Conservation (phyloP, 2,888 invertebrate genomes). For the Atethmia centrago region DNA sequence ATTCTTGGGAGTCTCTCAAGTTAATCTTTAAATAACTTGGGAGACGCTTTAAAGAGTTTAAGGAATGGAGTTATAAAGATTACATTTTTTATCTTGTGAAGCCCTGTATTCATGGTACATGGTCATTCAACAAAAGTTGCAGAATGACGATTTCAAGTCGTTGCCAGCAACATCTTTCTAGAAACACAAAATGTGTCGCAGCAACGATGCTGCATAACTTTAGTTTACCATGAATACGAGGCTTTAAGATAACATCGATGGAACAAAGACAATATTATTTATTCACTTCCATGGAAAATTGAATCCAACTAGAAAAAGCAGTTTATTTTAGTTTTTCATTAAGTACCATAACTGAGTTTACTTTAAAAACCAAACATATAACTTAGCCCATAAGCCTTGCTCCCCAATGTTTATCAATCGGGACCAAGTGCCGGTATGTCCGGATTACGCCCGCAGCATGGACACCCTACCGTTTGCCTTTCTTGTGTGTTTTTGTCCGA, state of each 20-base stretch:
- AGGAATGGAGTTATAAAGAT: neutral
- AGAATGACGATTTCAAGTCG: neutral
- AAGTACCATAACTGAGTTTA: constrained; percentile 13
- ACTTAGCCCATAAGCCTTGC: constrained; percentile 44
- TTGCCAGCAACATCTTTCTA: neutral
- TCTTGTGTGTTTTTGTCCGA: constrained; percentile 60
- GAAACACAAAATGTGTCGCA: neutral
- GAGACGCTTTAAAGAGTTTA: neutral
- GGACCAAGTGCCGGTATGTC: constrained; percentile 56
- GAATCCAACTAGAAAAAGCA: neutral
- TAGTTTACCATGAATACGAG: neutral
- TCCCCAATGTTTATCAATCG: constrained; percentile 60
- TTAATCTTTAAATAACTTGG: constrained; percentile 1
- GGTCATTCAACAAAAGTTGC: neutral
- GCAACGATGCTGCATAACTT: neutral
- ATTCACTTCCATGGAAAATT: neutral
- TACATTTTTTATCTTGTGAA: neutral
- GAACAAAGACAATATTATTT: neutral
- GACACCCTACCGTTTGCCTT: constrained; percentile 63
- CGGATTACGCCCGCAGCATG: constrained; percentile 63
- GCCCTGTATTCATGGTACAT: fast-evolving
- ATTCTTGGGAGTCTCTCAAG: neutral
- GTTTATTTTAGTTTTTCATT: neutral
- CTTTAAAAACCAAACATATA: constrained; percentile 44
- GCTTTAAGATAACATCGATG: neutral